A percentile compares a stretch with the other conserved stretches of the same genome.
These are phyloP conservation scores for Menura novaehollandiae DNA, from an alignment of 2,113 vertebrate species.

Conservation along the genomic window DNA sequence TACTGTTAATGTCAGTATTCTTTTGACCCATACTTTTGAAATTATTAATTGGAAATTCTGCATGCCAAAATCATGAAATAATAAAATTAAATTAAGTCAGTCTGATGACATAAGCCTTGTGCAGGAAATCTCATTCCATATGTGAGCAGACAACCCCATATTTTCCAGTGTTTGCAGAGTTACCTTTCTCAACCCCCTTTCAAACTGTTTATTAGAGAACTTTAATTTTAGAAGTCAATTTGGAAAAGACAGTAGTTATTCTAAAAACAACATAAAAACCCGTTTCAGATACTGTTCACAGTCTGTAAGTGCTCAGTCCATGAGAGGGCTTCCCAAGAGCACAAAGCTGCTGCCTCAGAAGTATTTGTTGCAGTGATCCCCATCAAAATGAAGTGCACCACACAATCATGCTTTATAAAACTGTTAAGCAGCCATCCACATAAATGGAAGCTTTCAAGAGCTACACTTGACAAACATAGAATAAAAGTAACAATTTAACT, in stretches of 20 bases:
- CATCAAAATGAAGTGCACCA: neutral
- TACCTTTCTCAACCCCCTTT: neutral
- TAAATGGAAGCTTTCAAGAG: neutral
- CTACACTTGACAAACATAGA: neutral
- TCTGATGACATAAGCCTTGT: conserved; percentile 69
- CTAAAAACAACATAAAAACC: neutral
- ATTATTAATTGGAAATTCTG: conserved; percentile 75
- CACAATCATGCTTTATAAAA: neutral
- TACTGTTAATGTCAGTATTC: conserved; percentile 27
- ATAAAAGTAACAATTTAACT: neutral
- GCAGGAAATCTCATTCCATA: conserved; percentile 63
- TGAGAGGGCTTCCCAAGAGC: neutral
- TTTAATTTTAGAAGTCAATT: neutral
- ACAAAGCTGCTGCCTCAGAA: neutral
- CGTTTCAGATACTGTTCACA: neutral
- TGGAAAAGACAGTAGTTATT: neutral
- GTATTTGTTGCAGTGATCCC: neutral
- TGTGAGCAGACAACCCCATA: conserved; percentile 35
- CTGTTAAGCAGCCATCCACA: neutral
- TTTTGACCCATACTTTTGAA: conserved; percentile 56
- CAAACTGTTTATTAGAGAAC: neutral
- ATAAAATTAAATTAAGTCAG: conserved; percentile 74
- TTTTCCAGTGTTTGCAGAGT: neutral
- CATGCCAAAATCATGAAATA: conserved; percentile 71
- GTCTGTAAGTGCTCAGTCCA: neutral